phyloP scores from a whole-genome alignment of 2,797 vertebrate species.

The Phyllotis vaccarum region DNA sequence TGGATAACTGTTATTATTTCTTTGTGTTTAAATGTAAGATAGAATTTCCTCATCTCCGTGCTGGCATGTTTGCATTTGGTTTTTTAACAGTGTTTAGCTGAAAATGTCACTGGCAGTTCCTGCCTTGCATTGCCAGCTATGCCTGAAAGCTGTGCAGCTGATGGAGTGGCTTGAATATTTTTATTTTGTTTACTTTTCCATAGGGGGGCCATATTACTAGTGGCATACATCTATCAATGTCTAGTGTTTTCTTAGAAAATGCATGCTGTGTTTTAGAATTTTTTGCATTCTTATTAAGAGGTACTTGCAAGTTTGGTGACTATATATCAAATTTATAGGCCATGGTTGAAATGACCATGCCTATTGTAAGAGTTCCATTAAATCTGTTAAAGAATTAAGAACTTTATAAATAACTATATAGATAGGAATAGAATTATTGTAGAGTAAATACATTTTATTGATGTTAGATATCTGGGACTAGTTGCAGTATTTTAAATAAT shows the following conservation, averaged over 20 bases:
- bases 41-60: neutral
- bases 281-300: constrained; percentile 43
- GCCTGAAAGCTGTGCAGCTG: neutral
- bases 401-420: constrained; percentile 37
- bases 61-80: neutral
- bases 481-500: neutral
- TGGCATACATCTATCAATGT: neutral
- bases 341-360: constrained; percentile 56
- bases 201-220: neutral
- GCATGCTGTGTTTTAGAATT: neutral
- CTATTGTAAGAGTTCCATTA: constrained; percentile 12
- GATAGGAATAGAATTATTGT: neutral
- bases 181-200: constrained; percentile 23
- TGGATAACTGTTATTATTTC: constrained; percentile 54
- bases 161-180: neutral
- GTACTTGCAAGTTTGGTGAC: constrained; percentile 40
- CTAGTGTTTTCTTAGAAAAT: constrained; percentile 43
- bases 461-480: neutral
- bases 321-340: constrained; percentile 51
- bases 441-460: neutral
- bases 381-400: constrained; percentile 14
- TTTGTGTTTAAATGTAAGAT: neutral
- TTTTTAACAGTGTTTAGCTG: constrained; percentile 22
- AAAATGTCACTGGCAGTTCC: constrained; percentile 42
- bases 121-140: constrained; percentile 62